Evolutionary conservation across 2,797 vertebrate genomes (phyloP).

Genomic region (Poeciliopsis infans): DNA sequence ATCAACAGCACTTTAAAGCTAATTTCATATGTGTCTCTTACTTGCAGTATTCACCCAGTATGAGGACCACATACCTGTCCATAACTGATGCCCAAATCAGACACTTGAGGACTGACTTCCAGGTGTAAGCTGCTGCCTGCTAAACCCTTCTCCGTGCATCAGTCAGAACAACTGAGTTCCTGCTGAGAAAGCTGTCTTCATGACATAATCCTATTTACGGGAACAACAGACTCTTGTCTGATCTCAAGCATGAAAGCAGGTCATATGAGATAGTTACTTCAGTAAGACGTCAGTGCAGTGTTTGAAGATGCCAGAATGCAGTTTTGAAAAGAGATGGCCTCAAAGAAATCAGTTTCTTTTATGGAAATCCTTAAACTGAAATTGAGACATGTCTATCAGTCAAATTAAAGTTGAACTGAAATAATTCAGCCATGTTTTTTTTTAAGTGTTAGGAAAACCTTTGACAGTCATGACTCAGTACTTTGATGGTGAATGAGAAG

Average conservation of each 20-base stretch:
- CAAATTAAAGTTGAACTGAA: constrained; percentile 45
- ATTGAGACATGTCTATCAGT: constrained; percentile 29
- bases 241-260: constrained; percentile 53
- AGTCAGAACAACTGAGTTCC: constrained; percentile 41
- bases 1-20: not conserved
- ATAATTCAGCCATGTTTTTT: not conserved
- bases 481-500: constrained; percentile 17
- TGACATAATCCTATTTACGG: constrained; percentile 56
- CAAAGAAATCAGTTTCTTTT: constrained; percentile 35
- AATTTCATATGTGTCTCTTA: constrained; percentile 16
- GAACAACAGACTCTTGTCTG: constrained; percentile 38
- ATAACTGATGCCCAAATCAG: constrained; percentile 89
- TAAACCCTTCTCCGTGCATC: constrained; percentile 35
- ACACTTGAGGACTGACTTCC: constrained; percentile 85
- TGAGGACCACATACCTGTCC: constrained; percentile 94
- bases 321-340: constrained; percentile 29
- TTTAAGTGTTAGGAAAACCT: constrained; percentile 32
- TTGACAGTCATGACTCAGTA: constrained; percentile 36
- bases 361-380: constrained; percentile 34
- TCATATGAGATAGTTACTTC: constrained; percentile 40
- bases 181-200: constrained; percentile 39
- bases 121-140: constrained; percentile 75
- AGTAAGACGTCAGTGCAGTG: constrained; percentile 30
- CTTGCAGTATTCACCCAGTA: constrained; percentile 93
- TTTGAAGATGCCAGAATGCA: constrained; percentile 46